These are phyloP conservation scores for Scomber colias DNA, from an alignment of 2,113 vertebrate genomes.

Conservation along the genomic window DNA sequence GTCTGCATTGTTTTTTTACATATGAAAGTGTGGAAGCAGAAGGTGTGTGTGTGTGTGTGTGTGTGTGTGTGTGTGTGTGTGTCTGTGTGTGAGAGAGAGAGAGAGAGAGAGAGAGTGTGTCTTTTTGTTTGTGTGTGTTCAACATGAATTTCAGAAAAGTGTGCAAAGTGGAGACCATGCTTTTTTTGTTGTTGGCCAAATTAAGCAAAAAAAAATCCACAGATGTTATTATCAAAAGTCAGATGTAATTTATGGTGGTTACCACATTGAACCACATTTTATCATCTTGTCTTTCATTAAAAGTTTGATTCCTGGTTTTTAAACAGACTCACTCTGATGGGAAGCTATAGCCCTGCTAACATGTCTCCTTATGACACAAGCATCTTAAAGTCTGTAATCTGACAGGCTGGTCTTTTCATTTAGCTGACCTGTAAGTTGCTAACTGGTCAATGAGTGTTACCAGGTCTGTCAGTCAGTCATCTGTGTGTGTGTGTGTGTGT, in stretches of 20 bases:
- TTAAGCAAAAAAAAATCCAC: too few relatives aligned
- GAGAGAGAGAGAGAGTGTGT: too few relatives aligned
- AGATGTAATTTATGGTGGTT: too few relatives aligned
- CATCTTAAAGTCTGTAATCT: slow-evolving; percentile 39
- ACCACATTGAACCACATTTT: too few relatives aligned
- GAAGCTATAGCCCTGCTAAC: not conserved
- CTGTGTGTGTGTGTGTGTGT: slow-evolving; percentile 14
- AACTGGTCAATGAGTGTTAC: slow-evolving; percentile 13
- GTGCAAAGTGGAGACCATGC: too few relatives aligned
- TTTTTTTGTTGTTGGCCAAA: too few relatives aligned
- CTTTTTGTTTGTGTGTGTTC: too few relatives aligned
- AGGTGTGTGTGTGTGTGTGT: slow-evolving; percentile 13
- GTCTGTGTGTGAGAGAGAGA: not conserved
- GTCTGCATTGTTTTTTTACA: slow-evolving; percentile 61
- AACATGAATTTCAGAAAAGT: too few relatives aligned
- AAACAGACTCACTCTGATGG: not conserved
- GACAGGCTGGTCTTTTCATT: slow-evolving; percentile 24
- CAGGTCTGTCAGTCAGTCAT: slow-evolving; percentile 21
- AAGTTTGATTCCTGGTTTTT: not conserved
- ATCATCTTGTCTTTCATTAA: too few relatives aligned
- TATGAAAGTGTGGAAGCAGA: slow-evolving; percentile 70
- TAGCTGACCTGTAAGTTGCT: slow-evolving; percentile 24
- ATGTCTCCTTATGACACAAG: slow-evolving; percentile 2
- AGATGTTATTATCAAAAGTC: too few relatives aligned
- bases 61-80: not conserved